These are phyloP conservation scores for Papio anubis DNA, from an alignment of 2,113 vertebrate genomes.

Conservation along the genomic window DNA sequence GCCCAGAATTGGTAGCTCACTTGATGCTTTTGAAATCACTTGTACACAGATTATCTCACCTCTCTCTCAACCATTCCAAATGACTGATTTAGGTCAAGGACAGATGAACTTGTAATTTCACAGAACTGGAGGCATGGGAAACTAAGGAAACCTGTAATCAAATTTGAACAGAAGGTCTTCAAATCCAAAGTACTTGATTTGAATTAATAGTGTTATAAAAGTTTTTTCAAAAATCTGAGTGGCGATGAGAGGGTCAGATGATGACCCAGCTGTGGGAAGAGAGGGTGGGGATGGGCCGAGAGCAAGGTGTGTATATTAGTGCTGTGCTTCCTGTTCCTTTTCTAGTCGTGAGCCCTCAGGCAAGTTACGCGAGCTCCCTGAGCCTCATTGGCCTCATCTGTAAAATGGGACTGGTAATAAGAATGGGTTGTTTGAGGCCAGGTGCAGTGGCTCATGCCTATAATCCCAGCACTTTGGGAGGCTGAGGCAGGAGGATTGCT, in stretches of 20 bases:
- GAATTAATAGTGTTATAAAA: not conserved
- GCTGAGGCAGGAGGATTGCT: too few species aligned
- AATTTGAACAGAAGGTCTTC: not conserved
- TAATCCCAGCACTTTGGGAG: too few species aligned
- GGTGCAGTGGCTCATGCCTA: too few species aligned
- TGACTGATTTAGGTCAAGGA: not conserved
- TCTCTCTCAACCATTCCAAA: not conserved
- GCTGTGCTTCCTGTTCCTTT: not conserved
- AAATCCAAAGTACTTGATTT: not conserved
- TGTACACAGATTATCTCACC: not conserved
- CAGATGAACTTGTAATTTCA: not conserved
- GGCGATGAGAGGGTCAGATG: not conserved
- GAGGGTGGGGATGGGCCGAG: not conserved
- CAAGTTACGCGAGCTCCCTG: not conserved
- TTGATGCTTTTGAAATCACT: not conserved
- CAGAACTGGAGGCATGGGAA: not conserved
- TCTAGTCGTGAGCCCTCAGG: not conserved
- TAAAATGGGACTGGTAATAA: not conserved
- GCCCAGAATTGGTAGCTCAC: not conserved
- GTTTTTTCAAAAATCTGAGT: not conserved
- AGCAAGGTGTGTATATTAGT: rapidly evolving
- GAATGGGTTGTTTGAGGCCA: not conserved
- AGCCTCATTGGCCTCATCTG: not conserved
- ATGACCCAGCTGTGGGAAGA: not conserved
- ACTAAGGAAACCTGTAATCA: not conserved